These are phyloP conservation scores for Papilio machaon DNA, from an alignment of 1,140 invertebrate species.

Conservation along the genomic window DNA sequence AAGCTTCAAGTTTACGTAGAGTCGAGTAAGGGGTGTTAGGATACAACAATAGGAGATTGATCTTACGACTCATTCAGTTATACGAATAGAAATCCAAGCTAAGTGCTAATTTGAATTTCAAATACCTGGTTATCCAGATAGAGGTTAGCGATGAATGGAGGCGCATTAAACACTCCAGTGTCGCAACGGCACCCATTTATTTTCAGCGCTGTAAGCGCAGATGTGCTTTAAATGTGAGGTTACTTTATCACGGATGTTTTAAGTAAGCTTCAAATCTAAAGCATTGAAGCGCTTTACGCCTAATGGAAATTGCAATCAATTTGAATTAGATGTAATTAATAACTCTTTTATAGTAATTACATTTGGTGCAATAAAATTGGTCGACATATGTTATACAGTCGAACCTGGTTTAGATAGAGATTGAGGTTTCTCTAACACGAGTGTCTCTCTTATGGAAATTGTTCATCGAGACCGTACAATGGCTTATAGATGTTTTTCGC, in stretches of 20 bases:
- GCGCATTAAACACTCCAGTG: constrained; percentile 50
- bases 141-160: constrained; percentile 65
- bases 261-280: constrained; percentile 6
- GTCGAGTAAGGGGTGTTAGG: neutral
- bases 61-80: constrained; percentile 46
- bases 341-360: neutral
- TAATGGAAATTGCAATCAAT: neutral
- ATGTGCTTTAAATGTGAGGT: constrained; percentile 33
- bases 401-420: too few relatives aligned
- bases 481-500: too few relatives aligned
- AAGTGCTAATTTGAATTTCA: constrained; percentile 66
- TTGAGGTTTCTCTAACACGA: too few relatives aligned
- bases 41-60: constrained; percentile 33
- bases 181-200: constrained; percentile 35
- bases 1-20: neutral
- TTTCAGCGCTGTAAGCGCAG: constrained; percentile 33
- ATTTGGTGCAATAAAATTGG: neutral
- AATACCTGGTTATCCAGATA: constrained; percentile 65
- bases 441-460: too few relatives aligned
- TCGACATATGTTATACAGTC: neutral
- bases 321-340: neutral
- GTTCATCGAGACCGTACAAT: too few relatives aligned
- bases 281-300: neutral
- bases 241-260: constrained; percentile 34
- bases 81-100: constrained; percentile 45